A percentile compares a stretch with the other conserved stretches of the same genome.
These are phyloP conservation scores for Coendou prehensilis DNA, from an alignment of 2,797 vertebrate species.

Conservation along the genomic window DNA sequence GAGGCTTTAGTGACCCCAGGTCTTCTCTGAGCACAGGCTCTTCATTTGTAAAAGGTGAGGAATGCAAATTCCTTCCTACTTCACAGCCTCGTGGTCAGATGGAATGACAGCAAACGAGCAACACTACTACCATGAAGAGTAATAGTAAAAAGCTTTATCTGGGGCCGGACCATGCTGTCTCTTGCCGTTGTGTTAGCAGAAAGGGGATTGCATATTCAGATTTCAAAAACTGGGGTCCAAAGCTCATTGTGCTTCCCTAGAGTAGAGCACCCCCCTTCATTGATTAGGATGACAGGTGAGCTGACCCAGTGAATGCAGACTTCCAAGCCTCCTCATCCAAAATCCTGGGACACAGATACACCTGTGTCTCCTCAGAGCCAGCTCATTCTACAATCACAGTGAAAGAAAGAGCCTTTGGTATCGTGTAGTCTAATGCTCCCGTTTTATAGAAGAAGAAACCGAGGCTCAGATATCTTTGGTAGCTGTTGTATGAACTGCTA, in stretches of 20 bases:
- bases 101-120: not conserved
- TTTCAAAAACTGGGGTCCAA: not conserved
- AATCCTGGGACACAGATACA: not conserved
- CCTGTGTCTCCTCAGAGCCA: not conserved
- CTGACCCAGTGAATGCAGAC: not conserved
- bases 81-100: not conserved
- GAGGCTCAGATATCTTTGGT: constrained; percentile 14
- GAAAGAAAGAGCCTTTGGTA: not conserved
- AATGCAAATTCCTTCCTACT: not conserved
- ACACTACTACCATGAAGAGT: not conserved
- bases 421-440: not conserved
- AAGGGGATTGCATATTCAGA: not conserved
- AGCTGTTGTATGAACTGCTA: not conserved
- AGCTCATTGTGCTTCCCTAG: not conserved
- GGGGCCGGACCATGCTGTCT: accelerated
- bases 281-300: not conserved
- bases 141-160: not conserved
- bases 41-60: not conserved
- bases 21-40: not conserved
- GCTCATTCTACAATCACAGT: not conserved
- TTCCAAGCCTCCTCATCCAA: not conserved
- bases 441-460: constrained; percentile 53
- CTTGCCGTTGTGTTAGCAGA: not conserved
- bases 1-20: not conserved
- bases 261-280: not conserved